phyloP scores from a whole-genome alignment of 2,888 invertebrate species.

The Cybosia mesomella region DNA sequence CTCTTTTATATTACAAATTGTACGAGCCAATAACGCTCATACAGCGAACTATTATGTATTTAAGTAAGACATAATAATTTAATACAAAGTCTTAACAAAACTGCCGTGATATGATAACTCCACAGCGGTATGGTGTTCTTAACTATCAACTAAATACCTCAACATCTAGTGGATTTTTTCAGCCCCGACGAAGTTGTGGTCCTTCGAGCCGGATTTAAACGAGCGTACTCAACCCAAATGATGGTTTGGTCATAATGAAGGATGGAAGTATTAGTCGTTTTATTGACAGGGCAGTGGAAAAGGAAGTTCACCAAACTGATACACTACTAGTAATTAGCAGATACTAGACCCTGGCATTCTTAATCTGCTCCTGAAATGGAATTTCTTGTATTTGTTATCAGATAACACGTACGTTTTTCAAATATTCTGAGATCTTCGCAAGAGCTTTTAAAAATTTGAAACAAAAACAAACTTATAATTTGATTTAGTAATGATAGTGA shows the following conservation, averaged over 20 bases:
- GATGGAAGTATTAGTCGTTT: background rate
- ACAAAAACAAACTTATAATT: conserved; percentile 18
- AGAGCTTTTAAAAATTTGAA: conserved; percentile 22
- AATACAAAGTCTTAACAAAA: too few species aligned
- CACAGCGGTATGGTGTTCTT: too few species aligned
- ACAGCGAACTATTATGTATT: too few species aligned
- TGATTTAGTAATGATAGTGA: conserved; percentile 14
- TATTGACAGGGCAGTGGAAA: background rate
- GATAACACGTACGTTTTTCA: conserved; percentile 12
- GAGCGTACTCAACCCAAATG: background rate
- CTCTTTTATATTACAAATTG: background rate
- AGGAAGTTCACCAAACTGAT: background rate
- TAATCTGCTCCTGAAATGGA: background rate
- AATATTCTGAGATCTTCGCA: conserved; percentile 16
- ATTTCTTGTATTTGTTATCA: conserved; percentile 5
- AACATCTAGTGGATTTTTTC: too few species aligned
- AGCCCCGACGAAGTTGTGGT: too few species aligned
- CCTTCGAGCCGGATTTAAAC: too few species aligned
- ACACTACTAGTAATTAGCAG: background rate
- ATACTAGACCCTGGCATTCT: background rate
- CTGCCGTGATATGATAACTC: too few species aligned
- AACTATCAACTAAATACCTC: too few species aligned
- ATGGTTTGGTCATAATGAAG: background rate
- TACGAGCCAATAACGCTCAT: too few species aligned
- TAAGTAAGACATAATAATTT: too few species aligned